Conservation (phyloP, 2,797 vertebrate genomes). For the Pristis pectinata region DNA sequence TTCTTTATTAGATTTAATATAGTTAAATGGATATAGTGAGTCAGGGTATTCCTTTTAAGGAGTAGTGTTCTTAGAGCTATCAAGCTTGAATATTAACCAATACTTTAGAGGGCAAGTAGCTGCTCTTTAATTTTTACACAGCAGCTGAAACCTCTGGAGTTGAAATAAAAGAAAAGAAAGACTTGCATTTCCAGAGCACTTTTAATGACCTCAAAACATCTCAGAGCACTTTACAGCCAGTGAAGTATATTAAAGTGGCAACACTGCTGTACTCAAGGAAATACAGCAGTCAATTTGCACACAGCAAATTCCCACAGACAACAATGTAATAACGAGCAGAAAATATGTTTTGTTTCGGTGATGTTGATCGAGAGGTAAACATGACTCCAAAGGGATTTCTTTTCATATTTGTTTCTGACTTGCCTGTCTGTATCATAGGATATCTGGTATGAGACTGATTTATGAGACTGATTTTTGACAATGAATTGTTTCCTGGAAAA, state of each 20-base stretch:
- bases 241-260: too few species aligned
- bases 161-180: too few species aligned
- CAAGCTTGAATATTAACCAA: not conserved
- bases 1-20: constrained; percentile 30
- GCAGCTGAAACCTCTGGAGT: not conserved
- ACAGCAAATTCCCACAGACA: too few species aligned
- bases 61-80: not conserved
- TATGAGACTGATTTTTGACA: not conserved
- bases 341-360: too few species aligned
- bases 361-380: not conserved
- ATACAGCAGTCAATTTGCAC: too few species aligned
- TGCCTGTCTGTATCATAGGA: not conserved
- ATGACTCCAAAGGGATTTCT: not conserved
- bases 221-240: too few species aligned
- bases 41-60: constrained; percentile 11
- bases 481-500: not conserved
- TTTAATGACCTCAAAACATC: too few species aligned
- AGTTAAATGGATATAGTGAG: constrained; percentile 2
- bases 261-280: too few species aligned
- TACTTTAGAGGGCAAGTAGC: not conserved
- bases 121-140: not conserved
- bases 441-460: not conserved
- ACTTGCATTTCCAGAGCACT: too few species aligned
- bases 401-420: constrained; percentile 13
- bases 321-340: too few species aligned